Conservation (phyloP, 2,888 invertebrate genomes). For the Pammene fasciana region DNA sequence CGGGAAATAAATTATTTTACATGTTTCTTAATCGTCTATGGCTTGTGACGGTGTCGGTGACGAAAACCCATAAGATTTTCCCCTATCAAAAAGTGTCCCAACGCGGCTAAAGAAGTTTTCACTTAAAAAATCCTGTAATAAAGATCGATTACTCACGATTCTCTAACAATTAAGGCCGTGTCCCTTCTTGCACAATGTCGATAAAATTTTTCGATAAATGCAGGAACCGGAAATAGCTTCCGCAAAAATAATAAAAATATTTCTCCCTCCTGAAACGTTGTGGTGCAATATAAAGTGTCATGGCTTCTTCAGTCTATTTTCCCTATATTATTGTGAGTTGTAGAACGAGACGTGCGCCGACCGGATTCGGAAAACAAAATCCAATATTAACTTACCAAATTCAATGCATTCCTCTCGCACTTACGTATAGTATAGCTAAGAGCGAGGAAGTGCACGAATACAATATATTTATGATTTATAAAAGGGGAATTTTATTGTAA, state of each 20-base stretch:
- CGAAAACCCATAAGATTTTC: no score
- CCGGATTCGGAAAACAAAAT: background rate
- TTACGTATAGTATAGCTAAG: background rate
- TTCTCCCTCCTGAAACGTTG: background rate
- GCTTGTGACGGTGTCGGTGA: no score
- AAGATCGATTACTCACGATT: no score
- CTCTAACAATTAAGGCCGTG: no score
- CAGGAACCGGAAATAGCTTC: background rate
- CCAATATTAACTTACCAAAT: background rate
- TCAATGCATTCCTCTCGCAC: background rate
- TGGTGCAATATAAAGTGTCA: constrained; percentile 14
- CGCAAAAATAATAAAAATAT: constrained; percentile 1
- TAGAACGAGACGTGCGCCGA: constrained; percentile 17
- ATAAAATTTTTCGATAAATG: background rate
- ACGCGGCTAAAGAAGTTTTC: no score
- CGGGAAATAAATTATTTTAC: no score
- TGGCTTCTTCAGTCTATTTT: constrained; percentile 21
- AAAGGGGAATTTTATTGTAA: background rate
- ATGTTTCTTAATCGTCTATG: no score
- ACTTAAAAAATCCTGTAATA: no score
- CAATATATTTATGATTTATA: background rate
- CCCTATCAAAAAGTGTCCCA: no score
- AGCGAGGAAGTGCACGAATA: background rate
- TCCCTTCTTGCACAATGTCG: no score
- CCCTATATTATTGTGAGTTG: constrained; percentile 36